Evolutionary conservation across 2,113 vertebrate genomes (phyloP).

Genomic region (Sylvietta virens): DNA sequence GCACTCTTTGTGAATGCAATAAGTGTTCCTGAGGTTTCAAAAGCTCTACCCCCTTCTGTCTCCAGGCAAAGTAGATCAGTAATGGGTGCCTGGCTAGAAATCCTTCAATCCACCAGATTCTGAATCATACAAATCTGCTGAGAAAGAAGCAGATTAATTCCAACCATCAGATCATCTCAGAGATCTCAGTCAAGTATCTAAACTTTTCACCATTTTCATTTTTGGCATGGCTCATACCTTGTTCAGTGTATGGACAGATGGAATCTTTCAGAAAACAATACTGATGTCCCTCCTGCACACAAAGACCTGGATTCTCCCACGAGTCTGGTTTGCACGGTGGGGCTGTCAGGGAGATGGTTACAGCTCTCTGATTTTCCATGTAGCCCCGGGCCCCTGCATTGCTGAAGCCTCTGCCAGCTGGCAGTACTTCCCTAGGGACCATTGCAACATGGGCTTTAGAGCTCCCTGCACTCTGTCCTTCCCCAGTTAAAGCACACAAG

Average conservation of each 20-base stretch:
- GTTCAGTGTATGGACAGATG: not conserved
- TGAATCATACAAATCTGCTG: not conserved
- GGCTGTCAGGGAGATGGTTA: constrained; percentile 19
- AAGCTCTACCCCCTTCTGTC: not conserved
- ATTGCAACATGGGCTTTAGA: not conserved
- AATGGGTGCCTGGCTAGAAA: not conserved
- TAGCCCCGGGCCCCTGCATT: not conserved
- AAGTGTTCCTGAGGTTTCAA: not conserved
- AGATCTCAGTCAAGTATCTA: not conserved
- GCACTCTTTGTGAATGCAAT: not conserved
- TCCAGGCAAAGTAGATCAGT: not conserved
- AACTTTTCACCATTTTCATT: not conserved
- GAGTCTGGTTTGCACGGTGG: not conserved
- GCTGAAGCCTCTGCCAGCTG: constrained; percentile 38
- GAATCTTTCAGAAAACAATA: not conserved
- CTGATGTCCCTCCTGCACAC: not conserved
- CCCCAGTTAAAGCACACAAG: not conserved
- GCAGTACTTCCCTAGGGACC: not conserved
- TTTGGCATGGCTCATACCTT: not conserved
- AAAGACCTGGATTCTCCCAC: not conserved
- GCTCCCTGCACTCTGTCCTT: not conserved
- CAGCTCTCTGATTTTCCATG: not conserved
- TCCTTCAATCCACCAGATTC: not conserved
- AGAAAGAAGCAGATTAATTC: not conserved
- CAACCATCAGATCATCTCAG: not conserved